Evolutionary conservation across 2,113 vertebrate genomes (phyloP), one percentile per base, ranked within the genome.

Genomic region (Sander vitreus): DNA sequence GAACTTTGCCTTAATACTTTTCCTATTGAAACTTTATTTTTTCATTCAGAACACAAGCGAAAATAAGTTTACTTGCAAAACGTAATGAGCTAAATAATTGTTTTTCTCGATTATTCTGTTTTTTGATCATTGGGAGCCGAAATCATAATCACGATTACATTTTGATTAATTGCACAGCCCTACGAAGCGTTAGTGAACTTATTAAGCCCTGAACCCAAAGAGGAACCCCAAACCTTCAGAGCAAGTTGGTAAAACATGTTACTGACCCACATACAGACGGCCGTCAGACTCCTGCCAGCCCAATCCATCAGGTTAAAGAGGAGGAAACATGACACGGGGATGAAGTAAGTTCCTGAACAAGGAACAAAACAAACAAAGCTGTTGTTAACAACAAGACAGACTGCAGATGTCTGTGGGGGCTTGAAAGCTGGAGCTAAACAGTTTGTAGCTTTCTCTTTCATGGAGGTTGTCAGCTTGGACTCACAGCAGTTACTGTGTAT

Each of bases 221-320:
- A 62, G 16, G 66, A 39, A 51, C 27, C 27, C 27, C 30, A n/a
- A 27, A 18, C 11, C 66, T 63, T 21, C 36, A 43, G 47, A 59
- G 30, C 23, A 4, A 1, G 50, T 11, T 64, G 21, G 13, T 45
- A 27, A 45, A 43, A 15, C 2, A 1, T 43, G 53, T 10, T 69
- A 96, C 97, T 96, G 76, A 99, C 98, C 98, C 97, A 98, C 86
- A 97, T 96, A 85, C 93, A 94, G 70, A 97, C 3, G 8, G 96
- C 96, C 0, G 97, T 99, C 81, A 99, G 95, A 81, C 97, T 99
- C 73, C 98, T 93, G 84, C 98, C 98, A 0, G 88, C 94, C 97
- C 98, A 99, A 95, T 99, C 98, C 66, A 98, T 98, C 88, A 98
- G 0, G 45, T 99, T 99, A 82, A 99, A 99, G 77, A 96, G 92